Evolutionary conservation across 2,113 vertebrate genomes (phyloP).

Genomic region (Tupaia chinensis): DNA sequence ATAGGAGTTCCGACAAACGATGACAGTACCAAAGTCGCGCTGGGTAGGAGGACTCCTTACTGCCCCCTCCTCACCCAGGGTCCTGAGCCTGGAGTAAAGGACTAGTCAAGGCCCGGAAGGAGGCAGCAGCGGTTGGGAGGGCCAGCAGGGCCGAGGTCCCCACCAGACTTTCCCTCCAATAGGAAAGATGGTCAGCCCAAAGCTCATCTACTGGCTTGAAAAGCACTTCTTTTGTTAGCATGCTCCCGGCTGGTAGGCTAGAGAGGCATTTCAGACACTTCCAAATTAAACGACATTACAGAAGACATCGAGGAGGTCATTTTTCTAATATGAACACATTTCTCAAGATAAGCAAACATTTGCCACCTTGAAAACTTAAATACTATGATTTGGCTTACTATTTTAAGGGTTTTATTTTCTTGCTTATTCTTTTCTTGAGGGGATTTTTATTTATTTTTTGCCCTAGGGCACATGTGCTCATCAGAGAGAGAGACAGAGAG

Average conservation of each 20-base stretch:
- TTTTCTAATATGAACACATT: background rate
- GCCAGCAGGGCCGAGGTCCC: rapidly evolving
- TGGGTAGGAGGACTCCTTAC: background rate
- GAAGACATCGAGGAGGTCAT: background rate
- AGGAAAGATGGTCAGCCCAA: background rate
- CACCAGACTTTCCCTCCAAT: background rate
- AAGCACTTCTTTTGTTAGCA: background rate
- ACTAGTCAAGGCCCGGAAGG: background rate
- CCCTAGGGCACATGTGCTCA: too few species aligned
- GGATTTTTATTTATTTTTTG: too few species aligned
- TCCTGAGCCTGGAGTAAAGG: background rate
- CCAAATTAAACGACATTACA: background rate
- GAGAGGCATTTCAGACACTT: background rate
- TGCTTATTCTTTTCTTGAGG: too few species aligned
- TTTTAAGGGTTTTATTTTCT: background rate
- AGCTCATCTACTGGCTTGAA: background rate
- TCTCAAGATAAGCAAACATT: background rate
- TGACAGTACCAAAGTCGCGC: background rate
- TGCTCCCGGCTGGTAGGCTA: background rate
- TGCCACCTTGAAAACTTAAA: constrained; percentile 14
- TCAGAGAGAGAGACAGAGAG: too few species aligned
- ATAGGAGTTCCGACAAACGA: background rate
- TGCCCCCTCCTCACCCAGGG: too few species aligned
- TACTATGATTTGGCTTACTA: background rate
- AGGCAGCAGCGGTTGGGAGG: background rate